Base-by-base conservation (phyloP, 2,888 invertebrate genomes). In the Drosophila nr. perissopoda region DNA sequence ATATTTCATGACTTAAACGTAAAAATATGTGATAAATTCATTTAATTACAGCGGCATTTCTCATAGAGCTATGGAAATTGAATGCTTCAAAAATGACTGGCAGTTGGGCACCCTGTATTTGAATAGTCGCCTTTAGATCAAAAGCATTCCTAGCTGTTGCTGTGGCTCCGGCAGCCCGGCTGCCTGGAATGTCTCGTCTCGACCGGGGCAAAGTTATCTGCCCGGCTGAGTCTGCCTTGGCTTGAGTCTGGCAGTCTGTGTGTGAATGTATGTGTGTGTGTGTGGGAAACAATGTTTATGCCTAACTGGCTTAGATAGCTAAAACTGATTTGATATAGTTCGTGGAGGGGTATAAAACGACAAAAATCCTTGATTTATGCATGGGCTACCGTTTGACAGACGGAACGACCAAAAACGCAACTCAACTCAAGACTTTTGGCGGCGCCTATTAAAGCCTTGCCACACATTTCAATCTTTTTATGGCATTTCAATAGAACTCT, bases 291-390 rank as follows among this genome's bases (percentile, higher is more conserved):
- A 87, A 83, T 83, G 86, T 80, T 87, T 80, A 74, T 88, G 72
- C 83, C 78, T 75, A 85, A 80, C 77, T 89, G 76, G 87, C 82
- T 86, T 86, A 82, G 70, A 73, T 76, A 74, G 63, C 81, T 77
- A 77, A 69, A 77, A 69, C 78, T 77, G 73, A 78, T 80, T 80
- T 73, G 73, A 70, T 73, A 70, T 78, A 78, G 74, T 75, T 71
- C 48, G 76, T 61, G 62, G 59, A 66, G 70, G 64, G 59, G 79
- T 68, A 73, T 74, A 67, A 71, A 56, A 45, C 59, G 52, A 51
- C 69, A 78, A 71, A 85, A 86, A 88, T 87, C 88, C 87, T 87
- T 87, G 87, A 87, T 87, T 87, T 87, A 87, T 87, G 90, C 89
- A 71, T 63, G 80, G 80, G 90, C 87, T 87, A 90, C 87, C 73